Conservation (phyloP, 30 jellyfish, hydroid and myxozoan species). For the Hydractinia symbiolongicarpus region DNA sequence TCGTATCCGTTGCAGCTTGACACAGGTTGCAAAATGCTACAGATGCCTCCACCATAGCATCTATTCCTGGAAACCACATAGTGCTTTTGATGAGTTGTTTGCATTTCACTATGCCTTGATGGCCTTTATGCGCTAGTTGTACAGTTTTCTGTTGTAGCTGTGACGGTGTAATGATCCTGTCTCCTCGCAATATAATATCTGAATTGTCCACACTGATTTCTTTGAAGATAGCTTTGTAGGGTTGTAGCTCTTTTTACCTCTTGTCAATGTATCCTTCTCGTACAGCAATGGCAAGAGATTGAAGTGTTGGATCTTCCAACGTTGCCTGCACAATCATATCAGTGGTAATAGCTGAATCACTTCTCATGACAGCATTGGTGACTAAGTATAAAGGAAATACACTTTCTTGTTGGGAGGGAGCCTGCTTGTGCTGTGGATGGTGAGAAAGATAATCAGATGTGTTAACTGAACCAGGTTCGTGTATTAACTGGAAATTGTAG, state of each 20-base stretch:
- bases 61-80: constrained; percentile 2
- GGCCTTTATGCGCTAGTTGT: not conserved
- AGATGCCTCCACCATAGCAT: not conserved
- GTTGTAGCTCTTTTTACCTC: not conserved
- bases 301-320: too few relatives aligned
- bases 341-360: too few relatives aligned
- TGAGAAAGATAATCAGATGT: too few relatives aligned
- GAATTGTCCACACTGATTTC: not conserved
- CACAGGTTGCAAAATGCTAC: constrained; percentile 3
- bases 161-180: not conserved
- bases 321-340: too few relatives aligned
- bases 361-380: too few relatives aligned
- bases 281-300: not conserved
- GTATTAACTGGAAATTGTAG: too few relatives aligned
- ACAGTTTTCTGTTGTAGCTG: not conserved
- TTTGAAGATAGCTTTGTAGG: not conserved
- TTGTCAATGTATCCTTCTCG: not conserved
- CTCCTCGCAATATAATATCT: not conserved
- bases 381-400: too few relatives aligned
- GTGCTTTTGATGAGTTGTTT: not conserved
- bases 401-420: too few relatives aligned
- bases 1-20: too few relatives aligned
- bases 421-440: too few relatives aligned
- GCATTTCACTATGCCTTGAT: constrained; percentile 1
- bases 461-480: too few relatives aligned